Conservation (phyloP, 2,888 invertebrate genomes). For the Schizaphis graminum region DNA sequence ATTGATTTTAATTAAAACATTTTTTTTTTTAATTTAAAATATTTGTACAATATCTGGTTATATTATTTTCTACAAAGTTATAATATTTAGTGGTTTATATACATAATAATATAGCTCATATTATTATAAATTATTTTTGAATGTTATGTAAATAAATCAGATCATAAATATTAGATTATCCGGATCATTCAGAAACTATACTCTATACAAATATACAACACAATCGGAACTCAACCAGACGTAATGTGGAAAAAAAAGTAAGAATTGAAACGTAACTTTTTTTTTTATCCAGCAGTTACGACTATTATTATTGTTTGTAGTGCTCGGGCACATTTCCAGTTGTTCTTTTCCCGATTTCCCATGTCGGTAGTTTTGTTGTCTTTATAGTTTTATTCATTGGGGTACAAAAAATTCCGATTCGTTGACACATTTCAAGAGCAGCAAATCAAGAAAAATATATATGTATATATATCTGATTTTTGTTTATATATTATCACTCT, state of each 20-base stretch:
- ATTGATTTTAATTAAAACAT: not conserved
- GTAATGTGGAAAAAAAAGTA: not conserved
- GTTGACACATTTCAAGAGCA: slow-evolving; percentile 22
- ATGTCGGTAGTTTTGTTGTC: slow-evolving; percentile 54
- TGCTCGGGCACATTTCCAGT: slow-evolving; percentile 37
- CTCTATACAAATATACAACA: not conserved
- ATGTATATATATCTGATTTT: not conserved
- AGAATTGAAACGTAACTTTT: slow-evolving; percentile 34
- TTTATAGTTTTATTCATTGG: slow-evolving; percentile 53
- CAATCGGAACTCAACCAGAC: not conserved
- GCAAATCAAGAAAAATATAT: not conserved
- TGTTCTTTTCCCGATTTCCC: slow-evolving; percentile 55
- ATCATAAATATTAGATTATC: not conserved
- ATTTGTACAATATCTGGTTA: not conserved
- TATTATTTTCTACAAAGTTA: not conserved
- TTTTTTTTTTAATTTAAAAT: not conserved
- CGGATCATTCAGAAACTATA: not conserved
- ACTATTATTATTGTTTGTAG: slow-evolving; percentile 44
- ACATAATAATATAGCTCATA: not conserved
- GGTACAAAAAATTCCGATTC: slow-evolving; percentile 20
- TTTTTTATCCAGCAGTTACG: slow-evolving; percentile 41
- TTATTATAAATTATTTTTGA: not conserved
- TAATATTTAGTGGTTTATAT: not conserved
- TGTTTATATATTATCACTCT: slow-evolving; percentile 5
- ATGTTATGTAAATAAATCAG: not conserved